A percentile compares a stretch with the other conserved stretches of the same genome.
Conservation (phyloP, 1,140 invertebrate species). For the Oncopodura yosiiana region DNA sequence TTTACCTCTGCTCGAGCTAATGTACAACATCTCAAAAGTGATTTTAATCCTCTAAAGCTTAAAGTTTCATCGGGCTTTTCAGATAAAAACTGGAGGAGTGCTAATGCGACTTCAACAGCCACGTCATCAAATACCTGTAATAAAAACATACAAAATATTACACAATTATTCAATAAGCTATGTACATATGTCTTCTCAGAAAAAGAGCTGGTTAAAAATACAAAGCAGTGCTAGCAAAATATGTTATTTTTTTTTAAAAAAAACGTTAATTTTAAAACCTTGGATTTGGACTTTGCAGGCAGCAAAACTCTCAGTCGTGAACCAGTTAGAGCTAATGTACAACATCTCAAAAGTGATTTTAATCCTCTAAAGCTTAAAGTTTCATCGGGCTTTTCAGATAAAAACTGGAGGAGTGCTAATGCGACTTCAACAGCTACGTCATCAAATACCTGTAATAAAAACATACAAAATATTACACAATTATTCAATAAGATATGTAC, state of each 20-base stretch:
- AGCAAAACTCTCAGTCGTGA: not conserved
- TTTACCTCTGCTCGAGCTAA: conserved; percentile 58
- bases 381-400: conserved; percentile 66
- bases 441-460: conserved; percentile 67
- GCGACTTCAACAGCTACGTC: conserved; percentile 83
- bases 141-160: conserved; percentile 12
- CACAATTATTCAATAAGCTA: not conserved
- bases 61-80: conserved; percentile 67
- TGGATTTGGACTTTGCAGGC: not conserved
- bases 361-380: conserved; percentile 66
- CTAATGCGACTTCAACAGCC: conserved; percentile 82
- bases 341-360: conserved; percentile 68
- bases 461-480: conserved; percentile 7
- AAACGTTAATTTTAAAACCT: not conserved
- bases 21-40: conserved; percentile 65
- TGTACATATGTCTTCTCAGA: not conserved
- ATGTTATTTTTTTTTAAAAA: too few species aligned
- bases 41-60: conserved; percentile 64
- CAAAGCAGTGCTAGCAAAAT: not conserved
- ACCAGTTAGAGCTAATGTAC: conserved; percentile 57
- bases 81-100: conserved; percentile 79
- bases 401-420: conserved; percentile 83
- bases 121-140: conserved; percentile 83
- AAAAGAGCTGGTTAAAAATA: not conserved
- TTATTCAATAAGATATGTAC: not conserved